Base-by-base conservation (phyloP, 2,888 invertebrate species). In the Nephrocerus scutellatus region DNA sequence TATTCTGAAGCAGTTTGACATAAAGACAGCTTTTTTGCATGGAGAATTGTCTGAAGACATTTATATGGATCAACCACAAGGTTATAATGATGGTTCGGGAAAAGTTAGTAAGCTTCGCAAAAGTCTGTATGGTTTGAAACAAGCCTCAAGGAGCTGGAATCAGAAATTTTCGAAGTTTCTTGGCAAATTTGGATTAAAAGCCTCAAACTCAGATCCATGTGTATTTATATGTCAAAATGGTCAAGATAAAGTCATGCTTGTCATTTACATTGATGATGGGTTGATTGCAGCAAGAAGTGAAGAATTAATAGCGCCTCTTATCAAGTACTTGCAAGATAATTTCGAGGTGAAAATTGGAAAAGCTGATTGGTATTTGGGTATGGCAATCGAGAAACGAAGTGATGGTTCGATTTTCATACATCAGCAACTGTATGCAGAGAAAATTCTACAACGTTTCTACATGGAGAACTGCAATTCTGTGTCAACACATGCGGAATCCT, bases 61-160 rank as follows among this genome's bases (percentile, higher is more conserved):
- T n/a, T 41, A 22, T 12, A 42, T 40, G 45, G 6, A 16, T 5
- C 43, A 42, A 33, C 48, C 46, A 3, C 39, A 46, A 30, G 32
- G 13, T 10, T 36, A 40, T 34, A 23, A 36, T 16, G 41, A 44
- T 29, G 38, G 31, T 3, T 30, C 16, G 12, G 13, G 13, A 1
- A 22, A 35, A 13, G 39, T 39, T 15, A 45, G 41, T 26, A 32
- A 30, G 8, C 35, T 43, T 26, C 19, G 25, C 6, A 47, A 48
- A 32, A 29, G 37, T 1, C 35, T 50, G 9, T 46, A 48, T 39
- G 48, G 46, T 2, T 25, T 50, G 10, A 47, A 42, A 26, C 47
- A 50, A 37, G 39, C 39, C 5, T 39, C 36, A 20, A 35, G 36
- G 12, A 21, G 32, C 8, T 45, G 45, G 45, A 36, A 47, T 21